phyloP scores from a whole-genome alignment of 2,113 vertebrate genomes.

The Lasiurus cinereus region DNA sequence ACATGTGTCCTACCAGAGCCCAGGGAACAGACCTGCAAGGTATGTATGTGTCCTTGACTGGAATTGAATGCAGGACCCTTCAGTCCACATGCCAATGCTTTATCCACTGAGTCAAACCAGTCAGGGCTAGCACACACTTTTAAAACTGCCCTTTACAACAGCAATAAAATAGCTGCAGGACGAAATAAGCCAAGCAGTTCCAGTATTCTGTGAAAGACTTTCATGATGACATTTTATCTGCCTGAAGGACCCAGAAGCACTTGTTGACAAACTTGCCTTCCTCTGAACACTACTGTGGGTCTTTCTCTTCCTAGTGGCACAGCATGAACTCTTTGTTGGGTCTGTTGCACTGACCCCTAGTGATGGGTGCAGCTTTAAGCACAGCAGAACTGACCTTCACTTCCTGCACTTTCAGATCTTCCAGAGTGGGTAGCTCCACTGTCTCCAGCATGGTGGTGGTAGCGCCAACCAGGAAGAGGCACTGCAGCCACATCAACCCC shows the following conservation, averaged over 20 bases:
- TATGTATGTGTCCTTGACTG: too few species aligned
- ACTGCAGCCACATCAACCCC: background rate
- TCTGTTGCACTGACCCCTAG: background rate
- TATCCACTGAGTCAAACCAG: too few species aligned
- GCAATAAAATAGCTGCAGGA: background rate
- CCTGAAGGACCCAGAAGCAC: background rate
- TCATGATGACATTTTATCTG: background rate
- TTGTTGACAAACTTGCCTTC: background rate
- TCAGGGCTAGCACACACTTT: background rate
- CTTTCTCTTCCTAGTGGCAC: background rate
- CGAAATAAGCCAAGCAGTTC: background rate
- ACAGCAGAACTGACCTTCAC: slow-evolving; percentile 83
- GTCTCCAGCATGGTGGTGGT: slow-evolving; percentile 88
- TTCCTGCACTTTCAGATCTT: slow-evolving; percentile 94
- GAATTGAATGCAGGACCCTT: too few species aligned
- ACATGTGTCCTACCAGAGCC: too few species aligned
- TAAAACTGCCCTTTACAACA: background rate
- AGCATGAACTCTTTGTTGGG: background rate
- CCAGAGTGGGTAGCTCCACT: slow-evolving; percentile 88
- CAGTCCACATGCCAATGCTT: too few species aligned
- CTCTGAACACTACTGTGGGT: background rate
- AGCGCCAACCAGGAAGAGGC: background rate
- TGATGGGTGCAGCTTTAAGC: background rate
- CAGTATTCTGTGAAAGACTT: background rate
- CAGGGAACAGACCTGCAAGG: too few species aligned